Evolutionary conservation across 2,113 vertebrate species (phyloP).

Genomic region (Bagarius yarrelli): DNA sequence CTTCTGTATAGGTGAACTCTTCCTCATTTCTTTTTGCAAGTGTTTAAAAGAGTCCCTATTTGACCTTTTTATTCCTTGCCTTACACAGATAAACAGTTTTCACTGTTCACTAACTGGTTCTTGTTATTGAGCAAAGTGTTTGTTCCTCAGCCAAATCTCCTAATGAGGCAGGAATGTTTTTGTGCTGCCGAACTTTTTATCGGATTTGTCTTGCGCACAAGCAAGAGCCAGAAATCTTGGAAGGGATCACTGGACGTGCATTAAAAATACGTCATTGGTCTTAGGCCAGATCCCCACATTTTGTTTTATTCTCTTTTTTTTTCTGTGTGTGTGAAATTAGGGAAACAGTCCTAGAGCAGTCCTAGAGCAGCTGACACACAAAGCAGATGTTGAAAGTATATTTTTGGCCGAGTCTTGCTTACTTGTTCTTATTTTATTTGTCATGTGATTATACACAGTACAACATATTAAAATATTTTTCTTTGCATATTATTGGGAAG

Average conservation of each 20-base stretch:
- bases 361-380: neutral
- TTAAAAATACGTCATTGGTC: neutral
- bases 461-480: no score
- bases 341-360: neutral
- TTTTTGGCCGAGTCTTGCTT: neutral
- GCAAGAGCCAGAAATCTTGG: neutral
- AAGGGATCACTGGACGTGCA: no score
- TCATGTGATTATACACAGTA: no score
- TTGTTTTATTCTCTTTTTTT: neutral
- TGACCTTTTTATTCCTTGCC: neutral
- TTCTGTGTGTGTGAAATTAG: neutral
- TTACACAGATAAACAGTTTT: neutral
- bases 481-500: no score
- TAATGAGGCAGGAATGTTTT: neutral
- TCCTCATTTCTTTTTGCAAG: neutral
- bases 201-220: neutral
- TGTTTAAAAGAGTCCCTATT: neutral
- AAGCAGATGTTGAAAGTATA: neutral
- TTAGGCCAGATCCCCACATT: neutral
- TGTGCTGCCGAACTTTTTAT: neutral
- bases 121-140: neutral
- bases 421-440: no score
- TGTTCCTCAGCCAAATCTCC: neutral
- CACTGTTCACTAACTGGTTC: neutral
- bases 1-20: neutral